Base-by-base conservation (phyloP, 2,888 invertebrate genomes). In the Polietes domitor region DNA sequence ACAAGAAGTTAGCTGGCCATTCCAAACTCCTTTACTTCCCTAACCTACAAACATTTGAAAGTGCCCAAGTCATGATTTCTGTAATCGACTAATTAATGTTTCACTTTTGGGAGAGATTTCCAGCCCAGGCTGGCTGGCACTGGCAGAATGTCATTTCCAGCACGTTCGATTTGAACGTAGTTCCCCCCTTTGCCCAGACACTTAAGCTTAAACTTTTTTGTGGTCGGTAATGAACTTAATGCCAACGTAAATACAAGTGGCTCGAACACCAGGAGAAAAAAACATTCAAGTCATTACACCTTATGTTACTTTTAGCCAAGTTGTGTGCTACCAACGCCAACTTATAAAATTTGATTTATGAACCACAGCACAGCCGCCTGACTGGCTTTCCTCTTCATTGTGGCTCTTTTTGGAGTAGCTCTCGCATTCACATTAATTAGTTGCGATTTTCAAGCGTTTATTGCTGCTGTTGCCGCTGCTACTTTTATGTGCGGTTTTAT, bases 21-120 rank as follows among this genome's bases (percentile, higher is more conserved):
- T 61, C 3, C n/a, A 10, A 15, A 15, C 47, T 47, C 15, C n/a
- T n/a, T n/a, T n/a, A n/a, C n/a, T n/a, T n/a, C n/a, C n/a, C n/a
- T n/a, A n/a, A n/a, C 17, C 12, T 17, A 21, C 19, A 61, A 15
- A 58, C 28, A n/a, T 32, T 24, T 0, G 19, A 32, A 77, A 61
- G 61, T 72, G 77, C 58, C 75, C 71, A 71, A 71, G 74, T 61
- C 75, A 75, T 71, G 72, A 68, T 53, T 78, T 74, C 41, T 17
- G 63, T 37, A 55, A 61, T 58, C 21, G 41, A 70, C 61, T 80
- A 80, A 77, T 80, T 83, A 80, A 65, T 55, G 65, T 19, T 50
- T 17, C 71, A 76, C 47, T 78, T 78, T 65, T n/a, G 61, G 55
- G 24, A 28, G 61, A 32, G 61, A 61, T 61, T 61, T 61, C n/a